phyloP scores from a whole-genome alignment of 2,888 invertebrate genomes.

The Phytoseiulus persimilis region DNA sequence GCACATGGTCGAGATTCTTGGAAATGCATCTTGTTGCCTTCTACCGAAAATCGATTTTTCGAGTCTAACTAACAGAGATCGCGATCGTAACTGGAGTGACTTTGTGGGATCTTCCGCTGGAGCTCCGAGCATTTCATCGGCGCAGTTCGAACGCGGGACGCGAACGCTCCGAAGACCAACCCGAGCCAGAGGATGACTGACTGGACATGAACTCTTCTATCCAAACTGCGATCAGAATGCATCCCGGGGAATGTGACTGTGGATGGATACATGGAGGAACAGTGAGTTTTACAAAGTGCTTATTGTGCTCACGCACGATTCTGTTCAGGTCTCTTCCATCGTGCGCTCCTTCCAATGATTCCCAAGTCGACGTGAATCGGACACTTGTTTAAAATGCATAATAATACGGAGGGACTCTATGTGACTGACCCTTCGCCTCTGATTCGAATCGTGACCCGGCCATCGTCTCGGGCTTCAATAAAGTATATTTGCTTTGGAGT shows the following conservation, averaged over 20 bases:
- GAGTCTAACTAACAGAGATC: too few relatives aligned
- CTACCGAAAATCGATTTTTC: too few relatives aligned
- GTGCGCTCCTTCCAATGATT: background rate
- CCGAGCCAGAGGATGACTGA: too few relatives aligned
- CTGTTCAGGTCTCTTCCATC: background rate
- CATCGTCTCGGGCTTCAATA: background rate
- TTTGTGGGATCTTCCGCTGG: too few relatives aligned
- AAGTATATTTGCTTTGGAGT: background rate
- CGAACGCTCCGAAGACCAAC: too few relatives aligned
- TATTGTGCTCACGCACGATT: background rate
- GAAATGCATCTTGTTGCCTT: too few relatives aligned
- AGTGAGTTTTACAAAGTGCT: background rate
- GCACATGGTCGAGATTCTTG: too few relatives aligned
- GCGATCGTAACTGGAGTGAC: too few relatives aligned
- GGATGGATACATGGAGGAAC: background rate
- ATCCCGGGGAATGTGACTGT: background rate
- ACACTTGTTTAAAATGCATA: background rate
- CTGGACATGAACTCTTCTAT: too few relatives aligned
- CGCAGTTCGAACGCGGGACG: too few relatives aligned
- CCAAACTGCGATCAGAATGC: background rate
- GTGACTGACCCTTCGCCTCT: constrained; percentile 5
- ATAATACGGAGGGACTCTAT: background rate
- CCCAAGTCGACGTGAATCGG: background rate
- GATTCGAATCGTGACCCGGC: background rate
- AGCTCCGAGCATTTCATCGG: too few relatives aligned